A percentile compares a stretch with the other conserved stretches of the same genome.
Evolutionary conservation across 2,888 invertebrate genomes (phyloP).

Genomic region (Steromphala cineraria): DNA sequence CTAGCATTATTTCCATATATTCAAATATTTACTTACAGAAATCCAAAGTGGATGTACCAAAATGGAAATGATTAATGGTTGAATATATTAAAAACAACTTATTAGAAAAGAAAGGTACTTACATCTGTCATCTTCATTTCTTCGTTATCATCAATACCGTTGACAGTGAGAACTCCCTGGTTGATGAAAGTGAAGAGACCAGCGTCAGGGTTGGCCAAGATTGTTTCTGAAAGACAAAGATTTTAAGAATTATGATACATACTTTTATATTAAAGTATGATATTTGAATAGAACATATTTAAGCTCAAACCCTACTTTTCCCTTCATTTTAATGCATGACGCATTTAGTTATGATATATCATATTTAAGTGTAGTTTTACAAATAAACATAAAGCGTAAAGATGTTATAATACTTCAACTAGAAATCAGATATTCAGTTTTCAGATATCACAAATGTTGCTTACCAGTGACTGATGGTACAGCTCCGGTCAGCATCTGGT

Average conservation of each 20-base stretch:
- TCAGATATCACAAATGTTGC: neutral
- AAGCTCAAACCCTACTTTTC: no score
- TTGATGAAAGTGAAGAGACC: slow-evolving; percentile 89
- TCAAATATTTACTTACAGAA: neutral
- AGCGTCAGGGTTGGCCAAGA: slow-evolving; percentile 88
- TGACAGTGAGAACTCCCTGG: slow-evolving; percentile 96
- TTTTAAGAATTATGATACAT: no score
- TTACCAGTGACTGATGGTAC: slow-evolving; percentile 58
- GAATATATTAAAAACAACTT: neutral
- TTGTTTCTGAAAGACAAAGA: slow-evolving; percentile 81
- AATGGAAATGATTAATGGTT: no score
- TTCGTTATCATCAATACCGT: slow-evolving; percentile 95
- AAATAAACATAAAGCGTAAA: no score
- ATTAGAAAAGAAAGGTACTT: slow-evolving; percentile 32
- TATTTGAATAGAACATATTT: no score
- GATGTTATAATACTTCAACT: no score
- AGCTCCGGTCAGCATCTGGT: slow-evolving; percentile 84
- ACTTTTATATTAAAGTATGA: no score
- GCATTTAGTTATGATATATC: no score
- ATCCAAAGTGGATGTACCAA: neutral
- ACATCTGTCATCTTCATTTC: slow-evolving; percentile 82
- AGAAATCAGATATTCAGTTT: no score
- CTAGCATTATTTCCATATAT: neutral
- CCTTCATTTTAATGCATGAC: no score
- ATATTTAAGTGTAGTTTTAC: no score